A percentile compares a stretch with the other conserved stretches of the same genome.
phyloP scores from a whole-genome alignment of 2,113 vertebrate species.

The Gnathonemus echidnorhynchus region DNA sequence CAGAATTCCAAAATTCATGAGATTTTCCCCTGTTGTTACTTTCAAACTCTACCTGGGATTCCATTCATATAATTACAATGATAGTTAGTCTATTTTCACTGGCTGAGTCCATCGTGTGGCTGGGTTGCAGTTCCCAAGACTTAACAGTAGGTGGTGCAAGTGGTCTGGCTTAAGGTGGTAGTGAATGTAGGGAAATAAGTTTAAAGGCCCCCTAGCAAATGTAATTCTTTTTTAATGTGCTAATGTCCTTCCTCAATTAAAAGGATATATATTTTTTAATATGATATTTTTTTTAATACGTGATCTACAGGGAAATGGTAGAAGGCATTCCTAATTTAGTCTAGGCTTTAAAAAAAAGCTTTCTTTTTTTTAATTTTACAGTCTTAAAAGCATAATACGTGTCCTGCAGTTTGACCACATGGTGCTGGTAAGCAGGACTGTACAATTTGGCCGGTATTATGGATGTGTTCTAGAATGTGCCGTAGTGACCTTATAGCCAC shows the following conservation, averaged over 20 bases:
- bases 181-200: not conserved
- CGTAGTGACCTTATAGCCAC: not conserved
- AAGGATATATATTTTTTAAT: not conserved
- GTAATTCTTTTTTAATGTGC: not conserved
- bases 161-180: not conserved
- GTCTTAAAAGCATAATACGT: not conserved
- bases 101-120: not conserved
- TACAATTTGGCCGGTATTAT: not conserved
- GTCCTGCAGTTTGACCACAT: conserved; percentile 24
- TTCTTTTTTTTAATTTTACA: not conserved
- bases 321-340: not conserved
- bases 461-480: not conserved
- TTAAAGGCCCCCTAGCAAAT: not conserved
- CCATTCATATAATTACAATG: not conserved
- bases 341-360: not conserved
- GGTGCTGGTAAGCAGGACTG: no score
- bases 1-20: not conserved
- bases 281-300: not conserved
- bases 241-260: not conserved
- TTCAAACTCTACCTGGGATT: not conserved
- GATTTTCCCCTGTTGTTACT: not conserved
- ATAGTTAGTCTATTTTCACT: not conserved
- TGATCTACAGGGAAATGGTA: not conserved
- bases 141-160: conserved; percentile 32
- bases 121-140: not conserved